Percentiles rank a stretch among this genome's conserved stretches.
Evolutionary conservation across 2,797 vertebrate genomes (phyloP).

Genomic region (Lutjanus argentimaculatus): DNA sequence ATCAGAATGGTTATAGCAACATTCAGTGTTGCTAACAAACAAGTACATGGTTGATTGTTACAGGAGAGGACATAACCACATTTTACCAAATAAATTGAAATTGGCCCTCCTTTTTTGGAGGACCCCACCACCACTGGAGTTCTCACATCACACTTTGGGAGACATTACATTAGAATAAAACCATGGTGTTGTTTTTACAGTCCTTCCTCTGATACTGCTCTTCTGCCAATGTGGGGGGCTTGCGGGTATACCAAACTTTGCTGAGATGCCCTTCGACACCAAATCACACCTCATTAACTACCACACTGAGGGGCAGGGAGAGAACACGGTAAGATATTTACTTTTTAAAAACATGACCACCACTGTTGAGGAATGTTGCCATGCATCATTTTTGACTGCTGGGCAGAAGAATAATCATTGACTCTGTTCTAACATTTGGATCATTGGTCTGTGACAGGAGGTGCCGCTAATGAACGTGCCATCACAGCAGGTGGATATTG

Average conservation of each 20-base stretch:
- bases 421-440: slow-evolving; percentile 24
- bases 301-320: slow-evolving; percentile 91
- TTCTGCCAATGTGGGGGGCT: slow-evolving; percentile 84
- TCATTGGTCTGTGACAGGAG: slow-evolving; percentile 56
- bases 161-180: background rate
- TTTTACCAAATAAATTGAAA: background rate
- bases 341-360: background rate
- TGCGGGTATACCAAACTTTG: slow-evolving; percentile 74
- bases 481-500: background rate
- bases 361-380: background rate
- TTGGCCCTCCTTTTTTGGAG: background rate
- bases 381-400: background rate
- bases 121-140: slow-evolving; percentile 52
- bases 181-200: slow-evolving; percentile 73
- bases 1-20: background rate
- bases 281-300: slow-evolving; percentile 90
- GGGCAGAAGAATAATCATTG: background rate
- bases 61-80: background rate
- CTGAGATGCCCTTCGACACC: slow-evolving; percentile 82
- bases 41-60: background rate
- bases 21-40: background rate
- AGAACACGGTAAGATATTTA: slow-evolving; percentile 88
- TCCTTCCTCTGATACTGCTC: slow-evolving; percentile 90
- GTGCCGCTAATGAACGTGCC: slow-evolving; percentile 51
- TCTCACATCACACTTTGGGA: background rate